Evolutionary conservation across 53 echinoderm and acorn worm species (phyloP).

Genomic region (Patiria pectinifera): DNA sequence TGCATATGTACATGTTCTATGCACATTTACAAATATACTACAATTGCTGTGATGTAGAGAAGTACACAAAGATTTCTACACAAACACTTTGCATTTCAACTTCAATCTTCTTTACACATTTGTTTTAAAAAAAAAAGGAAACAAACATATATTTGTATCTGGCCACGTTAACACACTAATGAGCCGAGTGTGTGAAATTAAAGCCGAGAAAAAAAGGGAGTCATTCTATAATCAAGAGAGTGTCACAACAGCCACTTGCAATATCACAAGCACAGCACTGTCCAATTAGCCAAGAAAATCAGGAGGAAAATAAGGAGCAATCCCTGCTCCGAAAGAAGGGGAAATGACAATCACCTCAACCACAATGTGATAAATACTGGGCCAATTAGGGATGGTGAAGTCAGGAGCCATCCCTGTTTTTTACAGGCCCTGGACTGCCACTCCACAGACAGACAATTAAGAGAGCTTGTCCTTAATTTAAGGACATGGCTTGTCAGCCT

Average conservation of each 20-base stretch:
- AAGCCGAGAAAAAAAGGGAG: background rate
- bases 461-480: conserved; percentile 32
- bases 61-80: too few relatives aligned
- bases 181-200: background rate
- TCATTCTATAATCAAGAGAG: background rate
- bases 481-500: conserved; percentile 38
- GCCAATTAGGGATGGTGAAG: background rate
- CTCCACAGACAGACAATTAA: background rate
- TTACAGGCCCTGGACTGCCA: background rate
- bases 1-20: too few relatives aligned
- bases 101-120: background rate
- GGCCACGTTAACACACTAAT: background rate
- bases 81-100: too few relatives aligned
- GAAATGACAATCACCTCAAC: background rate
- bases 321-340: background rate
- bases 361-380: background rate
- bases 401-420: background rate
- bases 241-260: background rate
- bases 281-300: background rate
- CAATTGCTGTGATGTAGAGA: too few relatives aligned
- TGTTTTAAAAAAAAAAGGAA: background rate
- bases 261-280: background rate
- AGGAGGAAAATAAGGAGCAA: background rate
- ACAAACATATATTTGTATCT: background rate
- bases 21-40: too few relatives aligned